Percentiles rank a stretch among this genome's conserved stretches.
Evolutionary conservation across 2,797 vertebrate genomes (phyloP).

Genomic region (Poeciliopsis turneri): DNA sequence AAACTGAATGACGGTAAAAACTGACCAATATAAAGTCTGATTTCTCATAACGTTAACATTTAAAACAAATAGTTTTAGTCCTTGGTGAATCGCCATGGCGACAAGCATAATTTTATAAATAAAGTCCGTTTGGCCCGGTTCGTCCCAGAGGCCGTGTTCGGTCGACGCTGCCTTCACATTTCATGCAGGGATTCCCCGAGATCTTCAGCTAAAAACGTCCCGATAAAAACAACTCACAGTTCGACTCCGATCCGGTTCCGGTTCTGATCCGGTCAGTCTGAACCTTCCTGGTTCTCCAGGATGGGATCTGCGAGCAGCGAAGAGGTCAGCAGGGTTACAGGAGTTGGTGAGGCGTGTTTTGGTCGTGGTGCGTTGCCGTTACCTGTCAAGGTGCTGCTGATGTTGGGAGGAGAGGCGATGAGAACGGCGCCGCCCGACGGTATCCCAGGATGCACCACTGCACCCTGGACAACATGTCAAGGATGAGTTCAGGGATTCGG

Average conservation of each 20-base stretch:
- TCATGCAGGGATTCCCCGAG: slow-evolving; percentile 30
- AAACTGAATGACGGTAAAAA: background rate
- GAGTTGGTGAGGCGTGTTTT: background rate
- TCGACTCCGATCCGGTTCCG: too few species aligned
- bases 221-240: too few species aligned
- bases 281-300: slow-evolving; percentile 93
- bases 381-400: slow-evolving; percentile 86
- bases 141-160: slow-evolving; percentile 1
- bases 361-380: slow-evolving; percentile 1
- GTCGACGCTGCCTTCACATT: slow-evolving; percentile 49
- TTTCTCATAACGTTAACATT: background rate
- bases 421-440: slow-evolving; percentile 84
- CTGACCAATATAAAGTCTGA: background rate
- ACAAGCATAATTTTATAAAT: background rate
- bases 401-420: slow-evolving; percentile 89
- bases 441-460: slow-evolving; percentile 84
- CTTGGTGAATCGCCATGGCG: background rate
- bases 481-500: too few species aligned
- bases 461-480: slow-evolving; percentile 70
- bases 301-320: slow-evolving; percentile 88
- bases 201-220: background rate
- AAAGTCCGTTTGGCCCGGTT: background rate
- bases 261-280: slow-evolving; percentile 77
- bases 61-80: background rate
- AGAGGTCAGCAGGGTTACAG: slow-evolving; percentile 57